Conservation (phyloP, 2,888 invertebrate genomes). For the Eupithecia centaureata region DNA sequence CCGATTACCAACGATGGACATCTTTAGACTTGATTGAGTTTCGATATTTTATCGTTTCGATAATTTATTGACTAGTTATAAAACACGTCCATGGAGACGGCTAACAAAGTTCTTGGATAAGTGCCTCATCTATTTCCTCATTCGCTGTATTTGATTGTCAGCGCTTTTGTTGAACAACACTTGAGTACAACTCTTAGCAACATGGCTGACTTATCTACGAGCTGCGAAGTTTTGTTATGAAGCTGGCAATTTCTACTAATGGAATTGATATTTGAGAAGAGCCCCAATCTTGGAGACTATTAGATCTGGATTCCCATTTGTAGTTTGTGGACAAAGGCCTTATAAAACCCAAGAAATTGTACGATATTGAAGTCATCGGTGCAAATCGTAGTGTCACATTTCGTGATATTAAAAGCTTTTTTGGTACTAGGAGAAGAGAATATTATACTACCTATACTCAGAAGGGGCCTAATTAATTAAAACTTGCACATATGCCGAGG, state of each 20-base stretch:
- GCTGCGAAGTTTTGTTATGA: constrained; percentile 4
- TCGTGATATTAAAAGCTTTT: no score
- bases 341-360: no score
- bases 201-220: background rate
- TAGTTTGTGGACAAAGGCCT: no score
- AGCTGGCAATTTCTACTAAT: background rate
- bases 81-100: background rate
- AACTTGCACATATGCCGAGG: no score
- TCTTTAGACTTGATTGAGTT: no score
- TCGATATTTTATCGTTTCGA: background rate
- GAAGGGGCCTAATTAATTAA: no score
- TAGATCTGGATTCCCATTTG: background rate
- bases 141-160: background rate
- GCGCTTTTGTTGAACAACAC: constrained; percentile 4
- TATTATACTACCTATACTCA: no score
- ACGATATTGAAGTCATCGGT: no score
- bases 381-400: no score
- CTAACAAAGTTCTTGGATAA: background rate
- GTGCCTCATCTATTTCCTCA: background rate
- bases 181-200: background rate
- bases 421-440: no score
- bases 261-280: background rate
- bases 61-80: background rate
- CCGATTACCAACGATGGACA: no score
- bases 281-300: background rate